Evolutionary conservation across 2,888 invertebrate species (phyloP).

Genomic region (Dicyrtomina minuta): DNA sequence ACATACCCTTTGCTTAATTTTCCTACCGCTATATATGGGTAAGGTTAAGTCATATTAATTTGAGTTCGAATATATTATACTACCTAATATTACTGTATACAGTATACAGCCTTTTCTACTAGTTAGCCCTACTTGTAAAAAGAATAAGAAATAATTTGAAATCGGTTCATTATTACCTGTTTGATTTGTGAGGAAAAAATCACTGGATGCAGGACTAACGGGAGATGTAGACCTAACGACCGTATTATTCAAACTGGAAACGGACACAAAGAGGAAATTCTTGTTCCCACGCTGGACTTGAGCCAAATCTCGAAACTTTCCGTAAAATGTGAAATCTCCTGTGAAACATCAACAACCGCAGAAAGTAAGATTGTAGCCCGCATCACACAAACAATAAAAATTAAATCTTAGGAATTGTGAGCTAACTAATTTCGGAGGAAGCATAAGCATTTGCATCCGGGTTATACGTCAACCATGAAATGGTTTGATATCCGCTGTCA

Average conservation of each 20-base stretch:
- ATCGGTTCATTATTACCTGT: too few relatives aligned
- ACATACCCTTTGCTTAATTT: slow-evolving; percentile 37
- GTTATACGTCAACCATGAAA: slow-evolving; percentile 33
- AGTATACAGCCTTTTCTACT: too few relatives aligned
- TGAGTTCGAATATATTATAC: not conserved
- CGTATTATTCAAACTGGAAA: slow-evolving; percentile 2
- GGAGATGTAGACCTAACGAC: not conserved
- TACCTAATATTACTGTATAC: too few relatives aligned
- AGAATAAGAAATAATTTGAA: too few relatives aligned
- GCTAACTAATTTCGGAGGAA: slow-evolving; percentile 30
- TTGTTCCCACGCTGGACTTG: not conserved
- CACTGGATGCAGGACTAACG: not conserved
- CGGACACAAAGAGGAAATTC: not conserved
- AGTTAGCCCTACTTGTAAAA: too few relatives aligned
- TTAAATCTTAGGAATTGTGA: too few relatives aligned
- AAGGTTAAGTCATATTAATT: not conserved
- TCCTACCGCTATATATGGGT: not conserved
- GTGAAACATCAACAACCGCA: not conserved
- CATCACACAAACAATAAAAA: too few relatives aligned
- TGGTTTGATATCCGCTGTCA: slow-evolving; percentile 20
- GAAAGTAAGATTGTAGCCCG: not conserved
- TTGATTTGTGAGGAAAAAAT: slow-evolving; percentile 9
- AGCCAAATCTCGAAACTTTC: not conserved
- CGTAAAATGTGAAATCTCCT: not conserved
- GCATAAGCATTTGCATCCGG: slow-evolving; percentile 28